Conservation (phyloP, 2,888 invertebrate genomes). For the Siphonodentalium dalli region DNA sequence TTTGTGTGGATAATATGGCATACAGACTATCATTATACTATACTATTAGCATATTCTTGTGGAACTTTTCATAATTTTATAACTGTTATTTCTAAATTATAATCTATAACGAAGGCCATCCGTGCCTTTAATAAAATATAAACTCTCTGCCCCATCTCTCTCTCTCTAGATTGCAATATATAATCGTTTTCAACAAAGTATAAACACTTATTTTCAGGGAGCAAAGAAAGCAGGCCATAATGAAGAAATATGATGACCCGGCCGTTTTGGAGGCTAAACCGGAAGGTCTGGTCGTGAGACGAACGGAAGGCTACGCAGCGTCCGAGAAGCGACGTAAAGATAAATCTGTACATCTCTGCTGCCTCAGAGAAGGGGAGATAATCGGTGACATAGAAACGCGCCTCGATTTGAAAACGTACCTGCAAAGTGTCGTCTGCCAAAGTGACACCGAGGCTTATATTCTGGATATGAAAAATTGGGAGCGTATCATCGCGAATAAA, state of each 20-base stretch:
- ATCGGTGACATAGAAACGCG: constrained; percentile 51
- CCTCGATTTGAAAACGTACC: constrained; percentile 46
- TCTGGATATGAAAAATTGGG: constrained; percentile 60
- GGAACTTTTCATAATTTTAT: no score
- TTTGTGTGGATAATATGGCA: no score
- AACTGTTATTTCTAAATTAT: no score
- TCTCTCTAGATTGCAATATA: no score
- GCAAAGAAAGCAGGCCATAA: constrained; percentile 39
- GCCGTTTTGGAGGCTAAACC: constrained; percentile 43
- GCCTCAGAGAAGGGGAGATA: constrained; percentile 51
- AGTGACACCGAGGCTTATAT: constrained; percentile 53
- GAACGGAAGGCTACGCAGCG: constrained; percentile 57
- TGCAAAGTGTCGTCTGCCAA: constrained; percentile 55
- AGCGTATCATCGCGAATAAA: constrained; percentile 50
- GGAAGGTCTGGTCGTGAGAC: constrained; percentile 42
- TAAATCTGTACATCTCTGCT: constrained; percentile 45
- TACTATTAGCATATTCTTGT: no score
- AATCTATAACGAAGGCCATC: no score
- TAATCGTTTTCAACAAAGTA: no score
- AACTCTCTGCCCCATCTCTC: no score
- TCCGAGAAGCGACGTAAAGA: constrained; percentile 49
- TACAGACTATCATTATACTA: no score
- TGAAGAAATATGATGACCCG: constrained; percentile 47
- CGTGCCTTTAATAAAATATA: no score
- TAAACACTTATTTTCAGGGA: constrained; percentile 42